These are phyloP conservation scores for Cliona cf. orientalis DNA, from an alignment of 37 sponge, comb jelly and placozoan species.

Conservation along the genomic window DNA sequence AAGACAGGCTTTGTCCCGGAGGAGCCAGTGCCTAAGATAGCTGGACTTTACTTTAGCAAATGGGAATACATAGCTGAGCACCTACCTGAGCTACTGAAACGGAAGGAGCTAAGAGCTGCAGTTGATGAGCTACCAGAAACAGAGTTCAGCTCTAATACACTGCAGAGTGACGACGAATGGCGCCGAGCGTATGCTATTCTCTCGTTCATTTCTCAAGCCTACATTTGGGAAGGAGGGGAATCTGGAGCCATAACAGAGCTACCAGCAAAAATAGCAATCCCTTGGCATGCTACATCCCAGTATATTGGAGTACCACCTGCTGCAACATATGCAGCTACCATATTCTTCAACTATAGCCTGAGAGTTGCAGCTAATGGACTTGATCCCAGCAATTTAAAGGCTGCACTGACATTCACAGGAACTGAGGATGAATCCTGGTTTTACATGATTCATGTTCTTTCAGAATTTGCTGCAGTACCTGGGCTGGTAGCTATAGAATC, in stretches of 20 bases:
- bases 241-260: conserved; percentile 12
- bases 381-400: conserved; percentile 19
- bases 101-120: not conserved
- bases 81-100: conserved; percentile 22
- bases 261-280: conserved; percentile 51
- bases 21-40: not conserved
- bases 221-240: conserved; percentile 69
- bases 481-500: conserved; percentile 12
- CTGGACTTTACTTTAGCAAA: conserved; percentile 27
- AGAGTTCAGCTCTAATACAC: conserved; percentile 10
- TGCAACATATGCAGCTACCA: conserved; percentile 36
- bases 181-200: conserved; percentile 53
- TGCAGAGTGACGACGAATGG: conserved; percentile 50
- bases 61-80: conserved; percentile 55
- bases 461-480: conserved; percentile 48
- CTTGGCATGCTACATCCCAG: conserved; percentile 46
- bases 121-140: conserved; percentile 20
- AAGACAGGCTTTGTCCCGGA: conserved; percentile 62
- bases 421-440: conserved; percentile 66
- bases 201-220: conserved; percentile 51
- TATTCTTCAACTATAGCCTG: conserved; percentile 50
- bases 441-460: conserved; percentile 19
- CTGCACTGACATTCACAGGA: conserved; percentile 31
- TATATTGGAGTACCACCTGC: conserved; percentile 60
- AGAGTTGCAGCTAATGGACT: conserved; percentile 9